These are phyloP conservation scores for Ptychoptera albimana DNA, from an alignment of 2,888 invertebrate genomes.

Conservation along the genomic window DNA sequence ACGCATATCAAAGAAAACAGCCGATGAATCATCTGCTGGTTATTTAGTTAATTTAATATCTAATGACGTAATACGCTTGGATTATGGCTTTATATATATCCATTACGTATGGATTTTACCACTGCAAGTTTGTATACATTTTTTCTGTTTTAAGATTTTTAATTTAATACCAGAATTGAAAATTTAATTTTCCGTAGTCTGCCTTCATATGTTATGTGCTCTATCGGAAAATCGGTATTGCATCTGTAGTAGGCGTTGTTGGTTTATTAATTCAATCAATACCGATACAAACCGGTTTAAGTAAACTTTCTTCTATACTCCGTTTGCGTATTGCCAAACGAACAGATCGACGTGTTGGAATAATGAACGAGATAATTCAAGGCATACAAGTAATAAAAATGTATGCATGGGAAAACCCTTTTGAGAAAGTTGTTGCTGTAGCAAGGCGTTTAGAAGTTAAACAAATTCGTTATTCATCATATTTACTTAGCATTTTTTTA, in stretches of 20 bases:
- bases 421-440: conserved; percentile 61
- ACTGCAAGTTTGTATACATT: conserved; percentile 28
- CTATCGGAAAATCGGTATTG: conserved; percentile 55
- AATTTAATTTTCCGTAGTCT: too few relatives aligned
- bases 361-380: conserved; percentile 89
- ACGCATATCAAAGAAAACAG: conserved; percentile 48
- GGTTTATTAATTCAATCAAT: conserved; percentile 62
- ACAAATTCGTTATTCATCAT: conserved; percentile 44
- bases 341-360: conserved; percentile 77
- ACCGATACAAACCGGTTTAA: conserved; percentile 53
- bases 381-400: conserved; percentile 94
- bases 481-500: conserved; percentile 48
- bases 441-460: conserved; percentile 54
- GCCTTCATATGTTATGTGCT: conserved; percentile 55
- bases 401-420: conserved; percentile 92
- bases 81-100: conserved; percentile 64
- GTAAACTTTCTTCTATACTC: conserved; percentile 25
- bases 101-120: conserved; percentile 85
- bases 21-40: conserved; percentile 61
- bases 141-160: too few relatives aligned
- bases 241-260: conserved; percentile 60
- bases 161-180: too few relatives aligned
- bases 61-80: conserved; percentile 87
- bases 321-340: conserved; percentile 66
- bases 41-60: conserved; percentile 87